A percentile compares a stretch with the other conserved stretches of the same genome.
Evolutionary conservation across 92 coral and sea anemone species (phyloP).

Genomic region (Epizoanthus ramosus): DNA sequence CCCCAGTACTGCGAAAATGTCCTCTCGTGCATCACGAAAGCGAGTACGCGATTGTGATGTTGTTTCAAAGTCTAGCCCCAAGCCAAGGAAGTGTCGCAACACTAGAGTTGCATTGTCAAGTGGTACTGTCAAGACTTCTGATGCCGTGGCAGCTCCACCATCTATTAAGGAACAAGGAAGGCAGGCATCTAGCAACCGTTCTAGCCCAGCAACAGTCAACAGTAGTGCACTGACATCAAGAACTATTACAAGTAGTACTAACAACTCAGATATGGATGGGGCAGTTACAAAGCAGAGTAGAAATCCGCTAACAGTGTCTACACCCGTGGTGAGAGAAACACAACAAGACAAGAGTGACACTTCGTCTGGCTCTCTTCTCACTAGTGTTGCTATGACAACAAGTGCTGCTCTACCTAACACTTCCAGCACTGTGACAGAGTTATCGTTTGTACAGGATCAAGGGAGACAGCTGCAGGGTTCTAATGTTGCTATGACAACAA

Average conservation of each 20-base stretch:
- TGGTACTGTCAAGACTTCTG: not conserved
- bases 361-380: too few relatives aligned
- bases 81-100: not conserved
- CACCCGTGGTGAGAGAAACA: too few relatives aligned
- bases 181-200: too few relatives aligned
- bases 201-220: not conserved
- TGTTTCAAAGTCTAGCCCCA: constrained; percentile 8
- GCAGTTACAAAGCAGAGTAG: not conserved
- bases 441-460: not conserved
- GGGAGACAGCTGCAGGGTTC: not conserved
- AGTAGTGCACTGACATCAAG: not conserved
- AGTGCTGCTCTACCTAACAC: not conserved
- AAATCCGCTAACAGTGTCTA: not conserved
- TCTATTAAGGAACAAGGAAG: not conserved
- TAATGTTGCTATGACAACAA: not conserved
- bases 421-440: not conserved
- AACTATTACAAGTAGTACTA: not conserved
- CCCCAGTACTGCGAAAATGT: not conserved
- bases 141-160: not conserved
- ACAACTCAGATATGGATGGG: not conserved
- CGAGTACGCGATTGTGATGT: not conserved
- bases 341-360: too few relatives aligned
- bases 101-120: not conserved
- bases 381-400: not conserved
- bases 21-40: not conserved